phyloP scores from a whole-genome alignment of 2,797 vertebrate species.

The Artibeus jamaicensis region DNA sequence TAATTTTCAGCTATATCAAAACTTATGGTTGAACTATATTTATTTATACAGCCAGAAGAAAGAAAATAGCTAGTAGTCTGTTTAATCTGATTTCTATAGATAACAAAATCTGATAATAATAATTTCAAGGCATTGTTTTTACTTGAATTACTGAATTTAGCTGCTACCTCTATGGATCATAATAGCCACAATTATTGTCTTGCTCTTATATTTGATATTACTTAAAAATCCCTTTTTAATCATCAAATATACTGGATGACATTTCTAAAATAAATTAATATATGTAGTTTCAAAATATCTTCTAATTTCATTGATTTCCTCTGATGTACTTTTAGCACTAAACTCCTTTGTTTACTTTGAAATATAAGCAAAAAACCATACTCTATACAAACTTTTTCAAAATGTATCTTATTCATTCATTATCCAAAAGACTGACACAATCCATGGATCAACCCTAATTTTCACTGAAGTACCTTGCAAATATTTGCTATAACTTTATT shows the following conservation, averaged over 20 bases:
- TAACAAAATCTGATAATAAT: neutral
- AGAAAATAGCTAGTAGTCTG: neutral
- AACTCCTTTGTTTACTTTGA: neutral
- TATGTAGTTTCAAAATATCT: neutral
- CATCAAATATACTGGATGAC: neutral
- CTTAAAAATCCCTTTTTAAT: conserved; percentile 17
- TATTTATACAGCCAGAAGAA: neutral
- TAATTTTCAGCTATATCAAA: neutral
- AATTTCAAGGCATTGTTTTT: neutral
- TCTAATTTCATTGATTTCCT: neutral
- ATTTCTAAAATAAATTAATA: conserved; percentile 37
- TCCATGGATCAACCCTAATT: neutral
- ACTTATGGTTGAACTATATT: neutral
- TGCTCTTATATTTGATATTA: neutral
- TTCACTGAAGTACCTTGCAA: neutral
- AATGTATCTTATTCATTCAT: neutral
- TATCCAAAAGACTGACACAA: neutral
- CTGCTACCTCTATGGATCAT: neutral
- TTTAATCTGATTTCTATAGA: neutral
- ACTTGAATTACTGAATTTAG: neutral
- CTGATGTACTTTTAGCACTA: neutral
- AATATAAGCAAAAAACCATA: neutral
- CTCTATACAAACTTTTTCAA: neutral
- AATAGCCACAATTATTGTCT: neutral
- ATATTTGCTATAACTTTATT: conserved; percentile 39